phyloP scores from a whole-genome alignment of 2,888 invertebrate species.

The Podotricha telesiphe region DNA sequence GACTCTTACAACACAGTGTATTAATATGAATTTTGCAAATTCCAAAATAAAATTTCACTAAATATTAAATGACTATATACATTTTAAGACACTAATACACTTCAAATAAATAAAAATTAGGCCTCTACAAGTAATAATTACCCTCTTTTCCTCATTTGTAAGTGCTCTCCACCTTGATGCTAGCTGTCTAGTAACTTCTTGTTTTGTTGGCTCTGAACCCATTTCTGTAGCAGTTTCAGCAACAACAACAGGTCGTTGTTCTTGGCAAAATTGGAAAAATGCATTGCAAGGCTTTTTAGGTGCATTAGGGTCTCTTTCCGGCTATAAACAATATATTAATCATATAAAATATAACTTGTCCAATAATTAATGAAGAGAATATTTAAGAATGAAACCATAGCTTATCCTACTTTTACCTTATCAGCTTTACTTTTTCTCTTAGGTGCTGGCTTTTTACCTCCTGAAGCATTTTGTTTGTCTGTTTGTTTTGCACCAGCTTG shows the following conservation, averaged over 20 bases:
- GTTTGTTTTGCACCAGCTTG: slow-evolving; percentile 58
- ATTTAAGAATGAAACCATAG: not conserved
- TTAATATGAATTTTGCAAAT: no score
- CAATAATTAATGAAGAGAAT: not conserved
- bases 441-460: slow-evolving; percentile 69
- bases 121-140: slow-evolving; percentile 52
- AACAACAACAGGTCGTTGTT: slow-evolving; percentile 88
- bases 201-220: slow-evolving; percentile 88
- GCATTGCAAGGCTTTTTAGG: slow-evolving; percentile 92
- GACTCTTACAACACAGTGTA: no score
- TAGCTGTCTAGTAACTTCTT: slow-evolving; percentile 89
- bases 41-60: no score
- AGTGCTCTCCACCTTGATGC: slow-evolving; percentile 90
- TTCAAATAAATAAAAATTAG: not conserved
- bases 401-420: slow-evolving; percentile 63
- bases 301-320: slow-evolving; percentile 87
- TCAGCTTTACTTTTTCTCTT: slow-evolving; percentile 86
- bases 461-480: slow-evolving; percentile 64
- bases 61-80: not conserved
- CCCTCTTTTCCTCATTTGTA: slow-evolving; percentile 87
- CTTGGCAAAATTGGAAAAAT: slow-evolving; percentile 91
- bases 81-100: not conserved
- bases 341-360: not conserved
- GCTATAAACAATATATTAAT: slow-evolving; percentile 55
- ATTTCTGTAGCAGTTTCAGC: slow-evolving; percentile 85